Evolutionary conservation across 2,113 vertebrate species (phyloP), one percentile per base, ranked within the genome.

Genomic region (Mormoops blainvillei): DNA sequence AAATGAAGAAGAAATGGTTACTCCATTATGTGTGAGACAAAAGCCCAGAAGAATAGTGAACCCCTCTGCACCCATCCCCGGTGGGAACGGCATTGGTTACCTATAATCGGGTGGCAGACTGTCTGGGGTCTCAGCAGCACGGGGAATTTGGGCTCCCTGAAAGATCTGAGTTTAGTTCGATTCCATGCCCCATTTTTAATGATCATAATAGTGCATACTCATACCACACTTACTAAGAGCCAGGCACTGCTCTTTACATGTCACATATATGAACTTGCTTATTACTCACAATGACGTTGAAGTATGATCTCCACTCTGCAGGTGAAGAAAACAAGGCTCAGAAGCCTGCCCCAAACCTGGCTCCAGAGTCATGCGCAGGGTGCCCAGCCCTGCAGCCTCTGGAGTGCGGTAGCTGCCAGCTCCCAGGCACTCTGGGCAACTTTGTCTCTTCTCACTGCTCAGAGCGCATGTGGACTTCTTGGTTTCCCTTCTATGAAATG

Each of bases 391-490:
- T 31, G 18, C 26, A 70, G 43, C 26, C 12, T 26, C 52, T 5
- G 5, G n/a, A 91, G n/a, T 24, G 3, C 2, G 4, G 56, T 19
- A 12, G 1, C 13, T 0, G 0, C 26, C 52, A 48, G 43, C 41
- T 22, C n/a, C 54, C 18, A 2, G 48, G 41, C 16, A 5, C 15
- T 19, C 2, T 38, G 0, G 18, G 18, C 68, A 41, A 16, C 31
- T 43, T 70, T 4, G 1, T 87, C n/a, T 63, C 76, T 18, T 9
- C 0, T 58, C 28, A 0, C 36, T 6, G 3, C 56, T 19, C 41
- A 28, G 58, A 20, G 28, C 20, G 12, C 14, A n/a, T 48, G 7
- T 0, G 8, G 19, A 33, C 24, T 26, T 48, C 22, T 82, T 78
- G 19, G 2, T n/a, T 68, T 71, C 45, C 48, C 67, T 65, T 73